Base-by-base conservation (phyloP, 1,140 invertebrate species). In the Dreissena rostriformis region DNA sequence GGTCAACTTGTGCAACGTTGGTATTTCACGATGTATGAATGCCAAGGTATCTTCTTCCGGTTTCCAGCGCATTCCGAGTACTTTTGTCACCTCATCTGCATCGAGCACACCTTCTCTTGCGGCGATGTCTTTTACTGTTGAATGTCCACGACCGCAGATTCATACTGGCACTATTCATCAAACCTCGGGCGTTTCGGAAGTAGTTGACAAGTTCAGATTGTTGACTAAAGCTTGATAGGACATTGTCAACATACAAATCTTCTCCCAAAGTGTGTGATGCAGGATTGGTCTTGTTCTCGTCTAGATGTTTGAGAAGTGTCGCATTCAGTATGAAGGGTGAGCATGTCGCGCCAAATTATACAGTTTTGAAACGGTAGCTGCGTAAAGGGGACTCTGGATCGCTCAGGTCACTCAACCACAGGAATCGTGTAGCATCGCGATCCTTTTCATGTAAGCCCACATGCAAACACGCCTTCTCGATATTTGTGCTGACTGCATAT, bases 201-300 rank as follows among this genome's bases (percentile, higher is more conserved):
- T 61, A 80, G 26, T 71, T 28, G 28, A 63, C 22, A 12, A 67
- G 19, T 0, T 68, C 55, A 24, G n/a, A 15, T 67, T 85, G 57
- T 15, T 65, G 14, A 39, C 24, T 39, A 55, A 82, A 82, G 52
- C 82, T 78, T 1, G 75, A 24, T 15, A 73, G 26, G 22, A 74
- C 61, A 22, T 84, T 78, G 53, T 78, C 82, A 29, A 84, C 75
- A 79, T 84, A 84, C 52, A 78, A 53, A 65, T 73, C 70, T 26
- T 28, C n/a, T 53, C 53, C 11, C 19, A 77, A 28, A 22, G n/a
- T 67, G 65, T 49, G 22, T 17, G 70, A 29, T 24, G 17, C 49
- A 19, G 24, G 28, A 28, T 82, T 66, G 2, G 61, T 24, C 12
- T 22, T 22, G 71, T 74, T 52, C 15, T 22, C 19, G 14, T 74